These are phyloP conservation scores for Myxocyprinus asiaticus DNA, from an alignment of 2,113 vertebrate genomes.

Conservation along the genomic window DNA sequence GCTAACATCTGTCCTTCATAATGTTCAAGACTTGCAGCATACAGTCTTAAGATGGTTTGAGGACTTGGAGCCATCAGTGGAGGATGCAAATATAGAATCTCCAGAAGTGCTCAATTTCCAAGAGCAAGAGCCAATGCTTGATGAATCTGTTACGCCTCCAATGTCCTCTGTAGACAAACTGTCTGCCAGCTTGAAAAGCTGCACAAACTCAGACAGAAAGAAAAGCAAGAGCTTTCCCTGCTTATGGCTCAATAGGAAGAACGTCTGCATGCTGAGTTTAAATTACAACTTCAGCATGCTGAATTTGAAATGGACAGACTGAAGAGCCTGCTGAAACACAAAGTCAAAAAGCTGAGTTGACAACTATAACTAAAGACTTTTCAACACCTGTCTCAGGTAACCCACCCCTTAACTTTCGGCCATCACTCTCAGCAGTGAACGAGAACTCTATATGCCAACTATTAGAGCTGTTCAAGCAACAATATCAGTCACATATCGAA, in stretches of 20 bases:
- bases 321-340: conserved; percentile 16
- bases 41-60: conserved; percentile 7
- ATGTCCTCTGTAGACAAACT: not conserved
- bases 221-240: not conserved
- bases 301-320: conserved; percentile 1
- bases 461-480: too few species aligned
- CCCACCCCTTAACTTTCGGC: too few species aligned
- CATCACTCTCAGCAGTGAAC: too few species aligned
- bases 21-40: conserved; percentile 16
- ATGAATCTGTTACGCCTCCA: not conserved
- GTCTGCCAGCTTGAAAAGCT: not conserved
- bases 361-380: too few species aligned
- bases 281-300: not conserved
- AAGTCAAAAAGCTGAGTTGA: too few species aligned
- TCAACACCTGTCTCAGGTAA: too few species aligned
- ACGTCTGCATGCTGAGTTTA: too few species aligned
- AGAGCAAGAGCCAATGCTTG: not conserved
- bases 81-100: too few species aligned
- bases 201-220: not conserved
- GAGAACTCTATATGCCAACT: too few species aligned
- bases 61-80: not conserved
- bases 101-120: not conserved
- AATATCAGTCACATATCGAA: too few species aligned
- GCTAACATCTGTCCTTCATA: too few species aligned
- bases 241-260: not conserved